phyloP scores from a whole-genome alignment of 2,888 invertebrate species.

The Lasioglossum zephyrum region DNA sequence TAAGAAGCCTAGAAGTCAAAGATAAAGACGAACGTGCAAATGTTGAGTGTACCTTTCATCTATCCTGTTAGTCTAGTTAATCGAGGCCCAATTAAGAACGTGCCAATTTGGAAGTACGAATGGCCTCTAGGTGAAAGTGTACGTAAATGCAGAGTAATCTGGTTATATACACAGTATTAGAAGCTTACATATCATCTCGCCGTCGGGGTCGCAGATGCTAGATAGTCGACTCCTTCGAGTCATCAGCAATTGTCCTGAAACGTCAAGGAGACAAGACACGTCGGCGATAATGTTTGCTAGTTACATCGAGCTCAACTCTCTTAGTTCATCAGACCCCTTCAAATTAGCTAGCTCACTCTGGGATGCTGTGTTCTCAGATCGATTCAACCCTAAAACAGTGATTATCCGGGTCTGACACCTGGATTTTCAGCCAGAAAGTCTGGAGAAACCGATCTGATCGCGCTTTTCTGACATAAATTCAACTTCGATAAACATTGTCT shows the following conservation, averaged over 20 bases:
- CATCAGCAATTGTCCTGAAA: constrained; percentile 83
- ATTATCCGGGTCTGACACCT: not conserved
- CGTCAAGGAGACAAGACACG: constrained; percentile 66
- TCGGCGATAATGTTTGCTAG: constrained; percentile 18
- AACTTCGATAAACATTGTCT: not conserved
- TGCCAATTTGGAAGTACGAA: constrained; percentile 38
- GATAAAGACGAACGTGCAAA: not conserved
- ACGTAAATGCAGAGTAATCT: constrained; percentile 48
- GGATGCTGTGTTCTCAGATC: not conserved
- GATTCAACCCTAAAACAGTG: not conserved
- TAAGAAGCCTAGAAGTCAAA: not conserved
- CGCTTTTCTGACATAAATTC: not conserved
- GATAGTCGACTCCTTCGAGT: constrained; percentile 83
- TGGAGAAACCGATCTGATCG: not conserved
- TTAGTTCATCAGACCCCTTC: not conserved
- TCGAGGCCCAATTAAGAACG: not conserved
- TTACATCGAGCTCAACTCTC: constrained; percentile 5
- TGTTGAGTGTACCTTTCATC: not conserved
- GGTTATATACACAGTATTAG: constrained; percentile 38
- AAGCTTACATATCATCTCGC: constrained; percentile 89
- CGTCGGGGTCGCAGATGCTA: constrained; percentile 89
- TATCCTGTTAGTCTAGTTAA: not conserved
- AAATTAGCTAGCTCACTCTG: not conserved
- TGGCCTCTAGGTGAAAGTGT: constrained; percentile 48
- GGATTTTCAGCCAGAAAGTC: not conserved